Conservation (phyloP, 2,797 vertebrate species). For the Agapornis canus region DNA sequence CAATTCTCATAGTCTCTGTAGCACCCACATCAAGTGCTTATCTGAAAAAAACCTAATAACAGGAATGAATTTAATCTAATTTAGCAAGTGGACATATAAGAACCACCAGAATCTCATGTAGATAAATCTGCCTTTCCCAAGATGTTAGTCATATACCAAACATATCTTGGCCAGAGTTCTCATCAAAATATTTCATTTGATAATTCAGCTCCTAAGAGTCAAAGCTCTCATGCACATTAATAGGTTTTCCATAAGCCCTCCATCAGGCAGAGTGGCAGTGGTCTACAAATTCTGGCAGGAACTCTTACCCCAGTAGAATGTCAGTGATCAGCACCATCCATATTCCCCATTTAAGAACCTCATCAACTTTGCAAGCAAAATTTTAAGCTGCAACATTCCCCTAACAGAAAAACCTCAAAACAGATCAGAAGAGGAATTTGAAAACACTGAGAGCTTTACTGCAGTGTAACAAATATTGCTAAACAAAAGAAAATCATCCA, state of each 20-base stretch:
- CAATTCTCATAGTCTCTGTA: background rate
- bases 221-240: background rate
- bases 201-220: background rate
- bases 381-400: background rate
- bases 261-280: background rate
- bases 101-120: background rate
- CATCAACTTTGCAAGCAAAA: background rate
- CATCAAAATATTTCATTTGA: background rate
- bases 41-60: background rate
- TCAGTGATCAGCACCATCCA: background rate
- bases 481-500: background rate
- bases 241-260: background rate
- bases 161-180: background rate
- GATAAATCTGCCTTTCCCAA: slow-evolving; percentile 10
- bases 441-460: background rate
- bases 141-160: background rate
- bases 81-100: background rate
- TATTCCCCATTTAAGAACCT: background rate
- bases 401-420: background rate
- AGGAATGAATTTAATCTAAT: background rate
- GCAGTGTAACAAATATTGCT: background rate
- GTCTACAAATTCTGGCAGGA: background rate
- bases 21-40: background rate
- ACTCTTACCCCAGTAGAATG: background rate
- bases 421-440: background rate